Evolutionary conservation across 2,888 invertebrate genomes (phyloP).

Genomic region (Heliconius ismenius): DNA sequence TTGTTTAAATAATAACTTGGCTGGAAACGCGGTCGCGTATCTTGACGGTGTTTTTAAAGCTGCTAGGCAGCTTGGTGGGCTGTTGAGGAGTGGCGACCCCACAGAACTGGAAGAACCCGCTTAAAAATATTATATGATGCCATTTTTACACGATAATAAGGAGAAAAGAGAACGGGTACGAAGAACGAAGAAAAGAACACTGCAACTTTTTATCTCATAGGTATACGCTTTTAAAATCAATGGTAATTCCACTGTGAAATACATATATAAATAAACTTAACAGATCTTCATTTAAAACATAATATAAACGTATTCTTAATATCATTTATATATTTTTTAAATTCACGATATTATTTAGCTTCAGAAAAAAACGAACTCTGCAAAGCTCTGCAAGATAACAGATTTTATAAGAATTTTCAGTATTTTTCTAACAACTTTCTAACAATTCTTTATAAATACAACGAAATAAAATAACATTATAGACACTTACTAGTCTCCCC

Average conservation of each 20-base stretch:
- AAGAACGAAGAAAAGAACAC: not conserved
- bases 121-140: no score
- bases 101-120: not conserved
- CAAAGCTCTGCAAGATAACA: not conserved
- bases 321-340: not conserved
- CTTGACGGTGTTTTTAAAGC: not conserved
- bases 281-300: no score
- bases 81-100: not conserved
- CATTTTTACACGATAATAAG: not conserved
- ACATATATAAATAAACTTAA: no score
- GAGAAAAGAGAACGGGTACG: not conserved
- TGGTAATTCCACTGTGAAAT: no score
- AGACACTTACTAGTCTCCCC: slow-evolving; percentile 83
- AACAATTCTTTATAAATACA: not conserved
- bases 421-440: not conserved
- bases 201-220: not conserved
- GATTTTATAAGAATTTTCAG: not conserved
- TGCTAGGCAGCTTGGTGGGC: not conserved
- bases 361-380: not conserved
- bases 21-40: no score
- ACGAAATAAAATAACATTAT: not conserved
- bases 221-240: not conserved
- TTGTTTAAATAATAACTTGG: not conserved
- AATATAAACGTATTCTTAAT: not conserved
- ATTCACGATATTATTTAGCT: not conserved